Percentiles rank a stretch among this genome's conserved stretches.
These are phyloP conservation scores for Gopherus evgoodei DNA, from an alignment of 2,113 vertebrate species.

Conservation along the genomic window DNA sequence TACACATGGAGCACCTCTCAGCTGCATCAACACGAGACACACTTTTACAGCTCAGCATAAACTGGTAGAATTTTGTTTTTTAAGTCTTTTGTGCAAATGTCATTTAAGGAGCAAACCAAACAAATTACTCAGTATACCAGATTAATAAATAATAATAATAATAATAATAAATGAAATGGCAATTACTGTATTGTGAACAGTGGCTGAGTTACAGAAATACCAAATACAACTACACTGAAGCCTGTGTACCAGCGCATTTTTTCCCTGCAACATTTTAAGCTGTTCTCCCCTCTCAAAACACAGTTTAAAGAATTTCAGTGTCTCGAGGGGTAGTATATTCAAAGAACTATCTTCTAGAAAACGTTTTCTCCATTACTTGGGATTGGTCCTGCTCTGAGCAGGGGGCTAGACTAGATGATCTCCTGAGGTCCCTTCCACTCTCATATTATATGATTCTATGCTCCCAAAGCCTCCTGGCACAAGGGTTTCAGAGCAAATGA, in stretches of 20 bases:
- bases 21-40: accelerated
- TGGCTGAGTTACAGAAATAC: accelerated
- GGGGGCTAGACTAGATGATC: too few species aligned
- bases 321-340: not conserved
- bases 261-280: not conserved
- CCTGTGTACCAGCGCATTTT: accelerated
- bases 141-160: not conserved
- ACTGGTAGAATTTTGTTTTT: too few species aligned
- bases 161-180: not conserved
- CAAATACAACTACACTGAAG: accelerated
- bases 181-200: accelerated
- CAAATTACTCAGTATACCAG: accelerated
- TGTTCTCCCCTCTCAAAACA: not conserved
- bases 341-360: not conserved
- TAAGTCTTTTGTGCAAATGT: not conserved
- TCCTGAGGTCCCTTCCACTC: too few species aligned
- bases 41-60: slow-evolving; percentile 15
- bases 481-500: not conserved
- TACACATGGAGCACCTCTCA: accelerated
- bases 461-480: accelerated
- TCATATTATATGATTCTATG: not conserved
- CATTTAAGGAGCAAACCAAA: not conserved
- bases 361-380: accelerated
- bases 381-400: too few species aligned
- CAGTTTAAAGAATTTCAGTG: not conserved